These are phyloP conservation scores for Argyresthia goedartella DNA, from an alignment of 2,888 invertebrate species.

Conservation along the genomic window DNA sequence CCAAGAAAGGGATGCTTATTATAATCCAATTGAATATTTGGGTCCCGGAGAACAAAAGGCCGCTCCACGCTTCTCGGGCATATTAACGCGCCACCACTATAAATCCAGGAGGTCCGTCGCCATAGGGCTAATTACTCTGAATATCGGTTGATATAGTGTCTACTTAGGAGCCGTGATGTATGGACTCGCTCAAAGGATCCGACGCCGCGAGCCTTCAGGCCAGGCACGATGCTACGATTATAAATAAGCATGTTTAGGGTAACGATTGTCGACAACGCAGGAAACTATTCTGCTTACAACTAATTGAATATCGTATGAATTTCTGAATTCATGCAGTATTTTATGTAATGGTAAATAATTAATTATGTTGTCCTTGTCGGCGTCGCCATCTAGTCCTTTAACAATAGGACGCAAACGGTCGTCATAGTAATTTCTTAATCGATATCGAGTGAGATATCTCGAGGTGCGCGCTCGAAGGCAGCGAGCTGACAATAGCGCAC, in stretches of 20 bases:
- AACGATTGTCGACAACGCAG: constrained; percentile 43
- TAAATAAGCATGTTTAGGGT: constrained; percentile 63
- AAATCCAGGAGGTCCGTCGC: constrained; percentile 67
- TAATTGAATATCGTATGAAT: background rate
- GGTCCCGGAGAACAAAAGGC: constrained; percentile 55
- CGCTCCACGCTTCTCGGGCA: constrained; percentile 61
- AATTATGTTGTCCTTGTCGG: too few species aligned
- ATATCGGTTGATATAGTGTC: constrained; percentile 69
- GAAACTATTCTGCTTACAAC: background rate
- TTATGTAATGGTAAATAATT: too few species aligned
- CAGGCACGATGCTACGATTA: constrained; percentile 46
- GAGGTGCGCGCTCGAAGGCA: constrained; percentile 15
- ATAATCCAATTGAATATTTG: constrained; percentile 57
- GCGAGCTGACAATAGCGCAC: constrained; percentile 22
- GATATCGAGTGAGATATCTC: constrained; percentile 41
- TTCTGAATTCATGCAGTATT: background rate
- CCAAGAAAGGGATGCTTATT: constrained; percentile 13
- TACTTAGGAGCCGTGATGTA: constrained; percentile 67
- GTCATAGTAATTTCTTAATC: constrained; percentile 24
- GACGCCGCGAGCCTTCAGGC: constrained; percentile 52
- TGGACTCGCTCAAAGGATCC: constrained; percentile 57
- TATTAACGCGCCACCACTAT: constrained; percentile 65
- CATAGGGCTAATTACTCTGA: constrained; percentile 67
- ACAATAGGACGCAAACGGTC: background rate
- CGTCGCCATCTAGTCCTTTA: too few species aligned